Percentiles rank a stretch among this genome's conserved stretches.
phyloP scores from a whole-genome alignment of 2,113 vertebrate genomes.

The Leptobrachium leishanense region DNA sequence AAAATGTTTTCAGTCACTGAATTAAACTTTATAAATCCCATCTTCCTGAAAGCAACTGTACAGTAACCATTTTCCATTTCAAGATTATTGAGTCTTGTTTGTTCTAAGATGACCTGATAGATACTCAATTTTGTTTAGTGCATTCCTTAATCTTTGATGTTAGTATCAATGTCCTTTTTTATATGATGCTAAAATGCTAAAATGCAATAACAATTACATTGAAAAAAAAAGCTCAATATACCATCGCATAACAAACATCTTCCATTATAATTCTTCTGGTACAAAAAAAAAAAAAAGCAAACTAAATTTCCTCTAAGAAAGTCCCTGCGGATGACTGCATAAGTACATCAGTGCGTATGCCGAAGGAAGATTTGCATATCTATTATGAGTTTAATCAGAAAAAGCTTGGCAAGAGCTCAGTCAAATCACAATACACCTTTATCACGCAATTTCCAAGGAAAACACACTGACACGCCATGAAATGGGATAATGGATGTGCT shows the following conservation, averaged over 20 bases:
- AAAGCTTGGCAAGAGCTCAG: conserved; percentile 42
- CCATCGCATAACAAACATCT: neutral
- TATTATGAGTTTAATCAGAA: conserved; percentile 46
- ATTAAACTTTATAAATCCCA: no score
- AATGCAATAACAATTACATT: neutral
- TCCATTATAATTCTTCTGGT: conserved; percentile 38
- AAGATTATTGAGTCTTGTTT: no score
- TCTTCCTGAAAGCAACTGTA: no score
- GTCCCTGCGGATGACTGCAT: conserved; percentile 13
- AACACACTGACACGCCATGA: conserved; percentile 35
- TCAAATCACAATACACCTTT: conserved; percentile 45
- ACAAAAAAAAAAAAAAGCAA: conserved; percentile 23
- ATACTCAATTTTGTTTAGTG: no score
- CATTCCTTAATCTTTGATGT: no score
- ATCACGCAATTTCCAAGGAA: conserved; percentile 40
- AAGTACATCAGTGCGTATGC: conserved; percentile 36
- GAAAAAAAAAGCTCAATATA: neutral
- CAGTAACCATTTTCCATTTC: no score
- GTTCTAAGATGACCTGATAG: no score
- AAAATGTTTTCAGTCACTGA: no score
- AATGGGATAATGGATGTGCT: conserved; percentile 39
- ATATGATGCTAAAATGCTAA: neutral
- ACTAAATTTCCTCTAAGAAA: conserved; percentile 22
- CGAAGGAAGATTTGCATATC: conserved; percentile 35
- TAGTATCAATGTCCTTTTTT: neutral